These are phyloP conservation scores for Drosophila funebris DNA, from an alignment of 1,140 invertebrate species.

Conservation along the genomic window DNA sequence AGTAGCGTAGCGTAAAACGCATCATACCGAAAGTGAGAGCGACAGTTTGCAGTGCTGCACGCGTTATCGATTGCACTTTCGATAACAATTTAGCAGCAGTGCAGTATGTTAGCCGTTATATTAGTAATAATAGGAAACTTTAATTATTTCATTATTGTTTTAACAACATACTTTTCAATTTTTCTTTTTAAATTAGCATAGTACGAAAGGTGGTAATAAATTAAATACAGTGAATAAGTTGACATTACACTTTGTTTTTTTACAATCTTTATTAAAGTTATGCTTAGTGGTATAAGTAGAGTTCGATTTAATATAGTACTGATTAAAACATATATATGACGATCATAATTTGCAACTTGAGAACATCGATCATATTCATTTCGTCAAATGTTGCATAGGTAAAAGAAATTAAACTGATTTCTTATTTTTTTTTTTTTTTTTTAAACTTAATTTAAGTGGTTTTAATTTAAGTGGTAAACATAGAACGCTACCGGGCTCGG, in stretches of 20 bases:
- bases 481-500: constrained; percentile 19
- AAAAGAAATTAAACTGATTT: constrained; percentile 20
- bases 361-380: background rate
- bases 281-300: constrained; percentile 33
- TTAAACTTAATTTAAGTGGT: constrained; percentile 25
- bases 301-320: constrained; percentile 11
- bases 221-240: constrained; percentile 1
- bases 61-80: background rate
- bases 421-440: constrained; percentile 1
- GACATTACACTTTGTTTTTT: background rate
- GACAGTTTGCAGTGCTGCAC: constrained; percentile 18
- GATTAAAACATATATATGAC: constrained; percentile 22
- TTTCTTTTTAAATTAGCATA: too few relatives aligned
- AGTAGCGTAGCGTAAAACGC: background rate
- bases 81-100: background rate
- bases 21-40: constrained; percentile 1
- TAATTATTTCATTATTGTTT: background rate
- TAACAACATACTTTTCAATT: background rate
- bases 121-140: background rate
- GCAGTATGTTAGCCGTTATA: background rate
- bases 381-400: constrained; percentile 5
- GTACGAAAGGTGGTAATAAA: background rate
- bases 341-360: constrained; percentile 1
- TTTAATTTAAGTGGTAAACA: constrained; percentile 36
- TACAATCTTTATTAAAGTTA: constrained; percentile 35